A percentile compares a stretch with the other conserved stretches of the same genome.
phyloP scores from a whole-genome alignment of 2,888 invertebrate species.

The Cyclophora albipunctata region DNA sequence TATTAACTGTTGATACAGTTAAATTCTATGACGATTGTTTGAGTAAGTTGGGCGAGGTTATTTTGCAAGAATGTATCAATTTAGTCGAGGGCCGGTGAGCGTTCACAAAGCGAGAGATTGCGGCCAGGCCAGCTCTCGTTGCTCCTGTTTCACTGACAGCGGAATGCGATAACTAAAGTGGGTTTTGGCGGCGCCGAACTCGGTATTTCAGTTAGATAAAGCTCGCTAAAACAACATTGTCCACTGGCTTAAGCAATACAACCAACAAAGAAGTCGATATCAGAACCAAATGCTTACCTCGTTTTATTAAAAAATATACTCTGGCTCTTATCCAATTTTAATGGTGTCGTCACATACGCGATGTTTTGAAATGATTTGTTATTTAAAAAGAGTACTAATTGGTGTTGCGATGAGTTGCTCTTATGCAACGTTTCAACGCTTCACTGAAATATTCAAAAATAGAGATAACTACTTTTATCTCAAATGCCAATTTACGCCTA shows the following conservation, averaged over 20 bases:
- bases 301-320: slow-evolving; percentile 10
- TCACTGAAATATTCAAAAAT: slow-evolving; percentile 8
- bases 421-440: slow-evolving; percentile 9
- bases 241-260: slow-evolving; percentile 29
- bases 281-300: background rate
- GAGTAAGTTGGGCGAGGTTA: slow-evolving; percentile 66
- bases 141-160: slow-evolving; percentile 63
- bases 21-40: slow-evolving; percentile 54
- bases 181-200: slow-evolving; percentile 49
- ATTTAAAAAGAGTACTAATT: slow-evolving; percentile 6
- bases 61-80: slow-evolving; percentile 71
- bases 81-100: slow-evolving; percentile 59
- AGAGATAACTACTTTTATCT: slow-evolving; percentile 1
- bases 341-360: slow-evolving; percentile 14
- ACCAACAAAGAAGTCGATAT: slow-evolving; percentile 6
- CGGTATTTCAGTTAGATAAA: slow-evolving; percentile 54
- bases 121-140: slow-evolving; percentile 42
- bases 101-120: slow-evolving; percentile 57
- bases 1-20: slow-evolving; percentile 18
- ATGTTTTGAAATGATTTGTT: slow-evolving; percentile 16
- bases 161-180: slow-evolving; percentile 65
- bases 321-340: slow-evolving; percentile 34
- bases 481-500: slow-evolving; percentile 8
- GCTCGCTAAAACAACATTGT: slow-evolving; percentile 37
- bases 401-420: background rate